Conservation (phyloP, 1,140 invertebrate genomes). For the Cyrtorhinus lividipennis region DNA sequence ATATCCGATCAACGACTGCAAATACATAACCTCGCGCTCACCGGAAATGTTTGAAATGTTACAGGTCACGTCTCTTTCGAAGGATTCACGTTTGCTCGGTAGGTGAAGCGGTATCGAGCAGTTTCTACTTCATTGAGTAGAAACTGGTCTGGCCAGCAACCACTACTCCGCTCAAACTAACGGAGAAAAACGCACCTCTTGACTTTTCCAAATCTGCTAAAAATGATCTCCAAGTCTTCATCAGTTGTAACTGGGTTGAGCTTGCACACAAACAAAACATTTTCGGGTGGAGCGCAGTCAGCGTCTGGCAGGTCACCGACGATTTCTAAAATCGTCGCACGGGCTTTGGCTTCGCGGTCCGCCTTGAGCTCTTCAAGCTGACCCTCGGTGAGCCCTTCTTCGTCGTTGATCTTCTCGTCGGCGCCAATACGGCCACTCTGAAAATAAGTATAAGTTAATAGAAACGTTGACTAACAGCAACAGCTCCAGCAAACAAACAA, state of each 20-base stretch:
- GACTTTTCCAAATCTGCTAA: slow-evolving; percentile 91
- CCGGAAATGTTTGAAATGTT: too few species aligned
- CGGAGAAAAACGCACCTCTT: slow-evolving; percentile 40
- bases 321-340: slow-evolving; percentile 96
- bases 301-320: slow-evolving; percentile 95
- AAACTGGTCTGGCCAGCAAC: too few species aligned
- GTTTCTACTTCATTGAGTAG: too few species aligned
- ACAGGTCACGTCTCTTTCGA: too few species aligned
- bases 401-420: slow-evolving; percentile 90
- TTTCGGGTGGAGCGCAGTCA: slow-evolving; percentile 95
- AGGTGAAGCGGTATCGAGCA: too few species aligned
- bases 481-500: slow-evolving; percentile 11
- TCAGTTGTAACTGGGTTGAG: slow-evolving; percentile 98
- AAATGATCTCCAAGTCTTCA: slow-evolving; percentile 96
- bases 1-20: too few species aligned
- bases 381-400: slow-evolving; percentile 59
- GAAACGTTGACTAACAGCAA: slow-evolving; percentile 15
- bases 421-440: slow-evolving; percentile 79
- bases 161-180: too few species aligned
- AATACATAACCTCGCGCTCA: too few species aligned
- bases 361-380: slow-evolving; percentile 80
- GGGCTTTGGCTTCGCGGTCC: slow-evolving; percentile 84
- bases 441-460: too few species aligned
- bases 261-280: slow-evolving; percentile 99
- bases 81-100: too few species aligned